Conservation (phyloP, 2,113 vertebrate species). For the Malurus cyaneus region DNA sequence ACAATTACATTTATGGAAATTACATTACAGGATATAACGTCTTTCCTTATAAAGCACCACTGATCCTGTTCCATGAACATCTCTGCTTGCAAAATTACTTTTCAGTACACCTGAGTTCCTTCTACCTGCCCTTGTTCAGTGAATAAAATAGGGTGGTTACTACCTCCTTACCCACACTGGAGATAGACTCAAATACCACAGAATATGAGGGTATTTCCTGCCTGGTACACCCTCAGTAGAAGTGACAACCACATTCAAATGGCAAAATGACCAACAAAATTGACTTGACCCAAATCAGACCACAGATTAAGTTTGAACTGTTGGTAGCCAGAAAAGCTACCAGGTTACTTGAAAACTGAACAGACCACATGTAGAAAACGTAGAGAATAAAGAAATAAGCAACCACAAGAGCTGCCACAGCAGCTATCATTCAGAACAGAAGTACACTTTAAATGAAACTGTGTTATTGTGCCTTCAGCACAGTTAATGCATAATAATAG, state of each 20-base stretch:
- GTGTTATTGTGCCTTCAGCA: not conserved
- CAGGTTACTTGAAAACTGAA: not conserved
- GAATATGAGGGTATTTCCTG: not conserved
- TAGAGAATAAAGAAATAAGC: not conserved
- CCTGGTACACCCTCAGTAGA: not conserved
- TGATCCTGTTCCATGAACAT: not conserved
- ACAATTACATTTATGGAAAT: not conserved
- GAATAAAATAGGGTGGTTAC: not conserved
- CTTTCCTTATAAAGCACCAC: not conserved
- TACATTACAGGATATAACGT: not conserved
- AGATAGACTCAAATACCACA: not conserved
- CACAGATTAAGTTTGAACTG: not conserved
- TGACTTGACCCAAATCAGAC: not conserved
- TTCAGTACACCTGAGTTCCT: not conserved
- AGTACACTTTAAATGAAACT: not conserved
- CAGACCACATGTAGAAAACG: not conserved
- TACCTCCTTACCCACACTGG: not conserved
- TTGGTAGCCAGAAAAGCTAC: not conserved
- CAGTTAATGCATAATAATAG: conserved; percentile 15
- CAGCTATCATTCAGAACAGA: not conserved
- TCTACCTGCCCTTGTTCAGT: not conserved
- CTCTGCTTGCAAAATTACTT: not conserved
- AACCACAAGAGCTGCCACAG: not conserved
- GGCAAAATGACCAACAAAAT: not conserved
- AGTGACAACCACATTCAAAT: not conserved